Evolutionary conservation across 2,113 vertebrate species (phyloP), one percentile per base, ranked within the genome.

Genomic region (Anguilla rostrata): DNA sequence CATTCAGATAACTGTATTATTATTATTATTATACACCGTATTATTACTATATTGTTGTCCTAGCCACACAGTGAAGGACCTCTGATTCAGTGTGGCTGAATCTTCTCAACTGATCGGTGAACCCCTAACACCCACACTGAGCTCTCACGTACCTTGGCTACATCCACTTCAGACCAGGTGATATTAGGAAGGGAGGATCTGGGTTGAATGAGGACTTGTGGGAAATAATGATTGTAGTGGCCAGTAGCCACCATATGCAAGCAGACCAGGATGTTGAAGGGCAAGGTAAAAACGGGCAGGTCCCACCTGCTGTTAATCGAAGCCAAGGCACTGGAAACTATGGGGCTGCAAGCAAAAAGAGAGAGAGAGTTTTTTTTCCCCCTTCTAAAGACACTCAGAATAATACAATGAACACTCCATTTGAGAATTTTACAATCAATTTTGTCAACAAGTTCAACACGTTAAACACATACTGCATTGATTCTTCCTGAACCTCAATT

Each of bases 241-340:
- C 98, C 97, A 0, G 96, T 97, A 85, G 97, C 97, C 2, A 97
- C 97, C 93, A 98, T 94, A 26, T 96, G 98, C 39, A 99, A 83
- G 83, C 97, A 98, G 91, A 99, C 95, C 0, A 96, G 93, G 82
- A 98, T 94, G 92, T 99, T 99, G 93, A 99, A 99, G 84, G 98
- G 98, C 90, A 99, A 85, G 0, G 97, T 99, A 92, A 99, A 98
- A 88, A 99, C 98, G 0, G 98, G 98, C 82, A 99, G 95, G 86
- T 98, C 98, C 98, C 97, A 98, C 87, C 96, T 97, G 86, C 95
- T 96, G 94, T 98, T 96, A 87, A 99, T 91, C 0, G 96, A 95
- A 0, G 95, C 94, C 90, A 99, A 87, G 53, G 98, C 97, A 0
- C 98, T 99, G 87, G 96, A 97, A 86, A 99, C 94, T 81, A 99